Evolutionary conservation across 2,113 vertebrate species (phyloP), one percentile per base, ranked within the genome.

Genomic region (Urocolius indicus): DNA sequence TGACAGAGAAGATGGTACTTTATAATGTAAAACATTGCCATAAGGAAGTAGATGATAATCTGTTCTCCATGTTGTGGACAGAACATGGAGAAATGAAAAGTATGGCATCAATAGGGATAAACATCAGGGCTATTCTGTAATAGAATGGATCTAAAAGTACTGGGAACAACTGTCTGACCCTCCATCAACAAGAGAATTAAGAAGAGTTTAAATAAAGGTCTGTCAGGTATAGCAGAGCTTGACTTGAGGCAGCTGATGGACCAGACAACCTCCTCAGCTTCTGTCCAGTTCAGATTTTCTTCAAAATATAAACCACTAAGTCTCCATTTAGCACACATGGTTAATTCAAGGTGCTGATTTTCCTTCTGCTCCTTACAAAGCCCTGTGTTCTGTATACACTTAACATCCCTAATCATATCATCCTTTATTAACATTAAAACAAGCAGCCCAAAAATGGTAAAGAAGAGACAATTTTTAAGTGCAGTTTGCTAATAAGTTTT

Each of bases 281-380:
- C 38, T 62, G 73, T 3, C 74, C 86, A 78, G 57, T 36, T 21
- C 57, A n/a, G 41, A 16, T 61, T 30, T 21, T 20, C 71, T 43
- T 45, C 11, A 46, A 45, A 65, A 32, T 4, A 29, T 3, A n/a
- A 51, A 77, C 34, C 18, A 16, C 10, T 12, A 51, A 66, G 49
- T 10, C 48, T 58, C n/a, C n/a, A 10, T 7, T 15, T 22, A 32
- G 34, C 21, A 73, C 0, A 0, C 0, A 13, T 0, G 10, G 34
- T 24, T 5, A 61, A 73, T 9, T 32, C 38, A 10, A 29, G 43
- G 58, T 11, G 43, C 63, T 10, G 9, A 2, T 16, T 72, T 18
- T n/a, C 34, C 8, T 38, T 48, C 51, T 49, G 55, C 30, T 66
- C 49, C 73, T 18, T 2, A 38, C 15, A 51, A 23, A 55, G 58